phyloP scores from a whole-genome alignment of 2,888 invertebrate species.

The Eristalis intricaria region DNA sequence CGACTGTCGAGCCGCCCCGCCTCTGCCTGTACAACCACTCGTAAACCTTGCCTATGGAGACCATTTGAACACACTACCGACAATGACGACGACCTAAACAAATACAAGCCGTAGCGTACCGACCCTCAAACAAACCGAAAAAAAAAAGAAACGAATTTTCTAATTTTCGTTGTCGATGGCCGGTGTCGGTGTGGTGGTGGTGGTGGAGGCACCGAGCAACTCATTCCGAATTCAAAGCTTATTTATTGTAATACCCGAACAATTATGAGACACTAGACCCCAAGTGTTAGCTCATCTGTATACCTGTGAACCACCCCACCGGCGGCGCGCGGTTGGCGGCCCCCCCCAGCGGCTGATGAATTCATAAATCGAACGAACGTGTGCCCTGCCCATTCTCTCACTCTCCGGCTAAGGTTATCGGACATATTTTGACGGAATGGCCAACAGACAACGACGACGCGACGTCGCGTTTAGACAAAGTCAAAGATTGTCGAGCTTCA shows the following conservation, averaged over 20 bases:
- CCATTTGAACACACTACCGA: neutral
- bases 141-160: neutral
- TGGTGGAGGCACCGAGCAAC: neutral
- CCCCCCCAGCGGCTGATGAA: neutral
- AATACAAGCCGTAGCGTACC: slow-evolving; percentile 1
- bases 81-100: slow-evolving; percentile 1
- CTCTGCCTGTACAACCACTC: neutral
- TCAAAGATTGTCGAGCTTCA: neutral
- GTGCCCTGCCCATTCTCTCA: neutral
- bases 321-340: no score
- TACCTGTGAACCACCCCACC: neutral
- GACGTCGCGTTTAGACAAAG: neutral
- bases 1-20: neutral
- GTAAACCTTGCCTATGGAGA: neutral
- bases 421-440: neutral
- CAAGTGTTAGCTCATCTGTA: neutral
- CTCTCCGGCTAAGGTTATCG: slow-evolving; percentile 8
- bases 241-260: slow-evolving; percentile 8
- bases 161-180: neutral
- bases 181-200: neutral
- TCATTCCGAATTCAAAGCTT: slow-evolving; percentile 1
- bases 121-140: neutral
- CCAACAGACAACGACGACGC: neutral
- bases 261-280: neutral
- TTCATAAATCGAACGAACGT: slow-evolving; percentile 12